phyloP scores from a whole-genome alignment of 2,888 invertebrate species.

The Cosmopolites sordidus region DNA sequence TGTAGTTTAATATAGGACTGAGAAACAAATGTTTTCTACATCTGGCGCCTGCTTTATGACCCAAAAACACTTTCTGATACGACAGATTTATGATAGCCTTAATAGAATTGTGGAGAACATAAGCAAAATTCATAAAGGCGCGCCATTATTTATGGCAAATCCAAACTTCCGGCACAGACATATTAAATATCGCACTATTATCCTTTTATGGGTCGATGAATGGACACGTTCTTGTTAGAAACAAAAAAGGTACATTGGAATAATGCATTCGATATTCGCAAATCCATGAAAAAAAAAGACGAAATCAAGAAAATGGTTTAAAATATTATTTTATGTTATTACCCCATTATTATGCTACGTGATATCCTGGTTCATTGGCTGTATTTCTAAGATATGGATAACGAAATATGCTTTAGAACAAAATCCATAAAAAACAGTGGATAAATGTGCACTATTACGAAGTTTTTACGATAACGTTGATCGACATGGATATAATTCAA shows the following conservation, averaged over 20 bases:
- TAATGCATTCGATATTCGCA: not conserved
- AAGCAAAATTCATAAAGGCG: too few relatives aligned
- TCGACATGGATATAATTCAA: too few relatives aligned
- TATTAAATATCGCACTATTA: not conserved
- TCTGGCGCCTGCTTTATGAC: not conserved
- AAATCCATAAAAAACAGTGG: too few relatives aligned
- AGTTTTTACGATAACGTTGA: too few relatives aligned
- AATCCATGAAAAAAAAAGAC: not conserved
- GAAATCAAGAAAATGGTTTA: not conserved
- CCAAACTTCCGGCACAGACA: not conserved
- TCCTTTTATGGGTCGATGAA: not conserved
- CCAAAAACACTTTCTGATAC: not conserved
- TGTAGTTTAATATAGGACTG: not conserved
- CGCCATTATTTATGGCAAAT: not conserved
- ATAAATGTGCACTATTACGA: too few relatives aligned
- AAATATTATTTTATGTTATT: not conserved
- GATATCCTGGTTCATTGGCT: not conserved
- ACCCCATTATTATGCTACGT: not conserved
- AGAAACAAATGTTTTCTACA: not conserved
- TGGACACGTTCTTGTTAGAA: too few relatives aligned
- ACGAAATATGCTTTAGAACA: too few relatives aligned
- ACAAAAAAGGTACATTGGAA: not conserved
- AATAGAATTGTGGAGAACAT: not conserved
- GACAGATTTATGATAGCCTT: not conserved
- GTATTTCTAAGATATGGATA: not conserved